A percentile compares a stretch with the other conserved stretches of the same genome.
These are phyloP conservation scores for Ammodytes dubius DNA, from an alignment of 2,113 vertebrate species.

Conservation along the genomic window DNA sequence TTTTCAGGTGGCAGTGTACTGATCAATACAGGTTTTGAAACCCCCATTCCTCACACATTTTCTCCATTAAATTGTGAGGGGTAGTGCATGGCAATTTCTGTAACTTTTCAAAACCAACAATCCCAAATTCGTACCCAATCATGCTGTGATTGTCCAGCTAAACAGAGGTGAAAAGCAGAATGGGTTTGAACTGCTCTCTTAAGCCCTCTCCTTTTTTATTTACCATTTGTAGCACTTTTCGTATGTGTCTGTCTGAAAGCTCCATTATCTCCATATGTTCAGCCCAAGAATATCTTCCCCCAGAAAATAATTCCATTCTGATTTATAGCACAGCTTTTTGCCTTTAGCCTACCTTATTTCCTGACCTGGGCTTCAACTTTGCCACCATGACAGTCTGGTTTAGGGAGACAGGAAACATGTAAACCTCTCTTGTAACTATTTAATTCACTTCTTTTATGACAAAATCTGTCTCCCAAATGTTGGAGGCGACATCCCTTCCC, in stretches of 20 bases:
- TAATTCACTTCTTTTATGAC: slow-evolving; percentile 56
- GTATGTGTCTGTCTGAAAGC: neutral
- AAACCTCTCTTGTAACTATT: slow-evolving; percentile 38
- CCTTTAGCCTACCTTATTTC: too few species aligned
- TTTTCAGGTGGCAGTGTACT: neutral
- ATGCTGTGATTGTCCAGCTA: neutral
- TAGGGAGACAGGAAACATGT: slow-evolving; percentile 17
- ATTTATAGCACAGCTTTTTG: neutral
- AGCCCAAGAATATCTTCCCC: neutral
- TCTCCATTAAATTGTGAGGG: neutral
- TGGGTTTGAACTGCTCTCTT: neutral
- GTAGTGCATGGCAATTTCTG: neutral
- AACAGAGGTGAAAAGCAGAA: neutral
- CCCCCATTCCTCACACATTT: neutral
- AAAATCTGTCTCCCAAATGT: slow-evolving; percentile 75
- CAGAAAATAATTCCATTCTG: neutral
- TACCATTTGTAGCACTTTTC: neutral
- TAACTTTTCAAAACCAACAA: neutral
- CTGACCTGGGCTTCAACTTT: slow-evolving; percentile 24
- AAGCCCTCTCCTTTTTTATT: neutral
- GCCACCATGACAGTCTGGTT: neutral
- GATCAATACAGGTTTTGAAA: neutral
- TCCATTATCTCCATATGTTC: neutral
- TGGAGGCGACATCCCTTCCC: slow-evolving; percentile 4
- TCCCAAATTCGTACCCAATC: neutral